Evolutionary conservation across 2,797 vertebrate species (phyloP), one percentile per base, ranked within the genome.

Genomic region (Limosa lapponica): DNA sequence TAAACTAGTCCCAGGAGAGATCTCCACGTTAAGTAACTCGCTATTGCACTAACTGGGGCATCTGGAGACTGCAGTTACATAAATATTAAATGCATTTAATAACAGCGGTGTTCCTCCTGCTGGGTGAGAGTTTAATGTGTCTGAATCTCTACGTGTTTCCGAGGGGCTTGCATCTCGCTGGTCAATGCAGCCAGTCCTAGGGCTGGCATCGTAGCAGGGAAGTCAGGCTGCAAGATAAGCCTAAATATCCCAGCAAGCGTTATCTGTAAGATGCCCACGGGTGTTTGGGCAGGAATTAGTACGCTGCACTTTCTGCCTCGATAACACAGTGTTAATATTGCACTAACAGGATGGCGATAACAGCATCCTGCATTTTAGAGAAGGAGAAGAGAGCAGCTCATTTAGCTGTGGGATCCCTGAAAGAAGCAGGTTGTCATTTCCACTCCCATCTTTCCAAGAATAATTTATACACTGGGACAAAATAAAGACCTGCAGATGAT

Each of bases 61-160:
- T 59, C 41, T 59, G 52, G 52, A 22, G 64, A 2, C 48, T 34
- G 27, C 22, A n/a, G 18, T 51, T 36, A 5, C 5, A 36, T 16
- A 37, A 92, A 71, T 36, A 84, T 19, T 55, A 87, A 94, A 84
- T 51, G 22, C 44, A 34, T 58, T 70, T 32, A 73, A 22, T 20
- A 62, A 30, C 34, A 44, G 36, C 1, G 0, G 23, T 2, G 2
- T 62, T 81, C 25, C 25, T 86, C 20, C 61, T 77, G 43, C 43
- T 83, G 65, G 73, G 77, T 32, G 32, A 67, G 18, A 25, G 37
- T 54, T 89, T 36, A 30, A 48, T 6, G 32, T 27, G 24, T 15
- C 58, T 71, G 62, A 49, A 64, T 41, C 24, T 48, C 62, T 15
- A 0, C 1, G 1, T 44, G 52, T 72, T 36, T 83, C 72, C 1